Percentiles rank a stretch among this genome's conserved stretches.
phyloP scores from a whole-genome alignment of 2,113 vertebrate species.

The Mormyrus iriodes region DNA sequence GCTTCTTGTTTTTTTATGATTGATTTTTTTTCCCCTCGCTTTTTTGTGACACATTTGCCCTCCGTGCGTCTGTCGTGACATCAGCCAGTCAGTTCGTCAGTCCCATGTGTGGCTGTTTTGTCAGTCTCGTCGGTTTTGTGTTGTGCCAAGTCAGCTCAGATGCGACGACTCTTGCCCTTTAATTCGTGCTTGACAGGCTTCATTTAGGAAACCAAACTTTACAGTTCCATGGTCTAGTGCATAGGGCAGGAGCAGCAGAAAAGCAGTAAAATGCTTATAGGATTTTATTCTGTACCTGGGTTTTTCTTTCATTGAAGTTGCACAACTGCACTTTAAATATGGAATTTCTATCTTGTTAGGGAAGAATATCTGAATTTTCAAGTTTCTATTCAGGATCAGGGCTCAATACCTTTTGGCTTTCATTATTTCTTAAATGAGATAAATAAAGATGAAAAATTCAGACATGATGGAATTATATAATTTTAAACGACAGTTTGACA shows the following conservation, averaged over 20 bases:
- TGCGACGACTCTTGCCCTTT: background rate
- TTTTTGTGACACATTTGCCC: slow-evolving; percentile 49
- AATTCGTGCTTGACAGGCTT: background rate
- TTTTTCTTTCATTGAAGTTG: background rate
- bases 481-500: background rate
- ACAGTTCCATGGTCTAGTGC: background rate
- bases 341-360: background rate
- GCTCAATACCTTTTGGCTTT: background rate
- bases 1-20: slow-evolving; percentile 28
- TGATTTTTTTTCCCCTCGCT: slow-evolving; percentile 14
- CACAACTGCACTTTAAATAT: background rate
- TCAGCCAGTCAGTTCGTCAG: slow-evolving; percentile 42
- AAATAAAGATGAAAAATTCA: background rate
- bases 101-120: slow-evolving; percentile 51
- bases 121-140: slow-evolving; percentile 48
- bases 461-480: background rate
- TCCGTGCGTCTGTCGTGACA: slow-evolving; percentile 37
- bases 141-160: slow-evolving; percentile 47
- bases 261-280: background rate
- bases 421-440: background rate
- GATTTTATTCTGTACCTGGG: background rate
- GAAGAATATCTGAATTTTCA: background rate
- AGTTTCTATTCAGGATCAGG: background rate
- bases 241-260: background rate
- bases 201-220: background rate